Percentiles rank a stretch among this genome's conserved stretches.
These are phyloP conservation scores for Drosophila nebulosa DNA, from an alignment of 1,140 invertebrate genomes.

Conservation along the genomic window DNA sequence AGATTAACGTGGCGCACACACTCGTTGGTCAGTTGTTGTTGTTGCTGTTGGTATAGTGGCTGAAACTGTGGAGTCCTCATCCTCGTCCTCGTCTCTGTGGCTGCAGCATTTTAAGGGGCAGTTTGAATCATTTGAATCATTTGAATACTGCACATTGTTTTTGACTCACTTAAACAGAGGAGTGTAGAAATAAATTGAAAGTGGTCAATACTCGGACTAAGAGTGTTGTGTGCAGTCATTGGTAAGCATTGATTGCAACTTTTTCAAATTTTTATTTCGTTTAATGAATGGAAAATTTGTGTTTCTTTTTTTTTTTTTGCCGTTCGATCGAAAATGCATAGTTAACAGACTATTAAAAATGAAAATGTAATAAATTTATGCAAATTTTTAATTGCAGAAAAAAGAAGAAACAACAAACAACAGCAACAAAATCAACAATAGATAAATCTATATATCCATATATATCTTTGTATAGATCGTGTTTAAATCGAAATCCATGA, in stretches of 20 bases:
- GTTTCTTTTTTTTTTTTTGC: slow-evolving; percentile 17
- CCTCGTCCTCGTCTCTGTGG: slow-evolving; percentile 17
- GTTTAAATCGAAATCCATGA: slow-evolving; percentile 62
- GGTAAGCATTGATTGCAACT: slow-evolving; percentile 58
- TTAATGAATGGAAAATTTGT: neutral
- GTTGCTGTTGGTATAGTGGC: slow-evolving; percentile 26
- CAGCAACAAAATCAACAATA: slow-evolving; percentile 10
- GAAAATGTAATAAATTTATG: slow-evolving; percentile 64
- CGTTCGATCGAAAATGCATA: slow-evolving; percentile 40
- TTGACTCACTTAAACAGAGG: slow-evolving; percentile 12
- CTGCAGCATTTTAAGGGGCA: slow-evolving; percentile 64
- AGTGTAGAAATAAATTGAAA: slow-evolving; percentile 46
- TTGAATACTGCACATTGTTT: slow-evolving; percentile 77
- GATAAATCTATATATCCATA: slow-evolving; percentile 6
- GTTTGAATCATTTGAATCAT: slow-evolving; percentile 78
- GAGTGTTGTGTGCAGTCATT: slow-evolving; percentile 49
- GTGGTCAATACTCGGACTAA: slow-evolving; percentile 34
- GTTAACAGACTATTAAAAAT: slow-evolving; percentile 74
- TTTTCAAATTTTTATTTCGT: neutral
- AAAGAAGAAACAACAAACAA: neutral
- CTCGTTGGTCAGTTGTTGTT: slow-evolving; percentile 53
- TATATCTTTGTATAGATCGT: neutral
- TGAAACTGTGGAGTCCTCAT: neutral
- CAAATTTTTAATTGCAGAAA: slow-evolving; percentile 68
- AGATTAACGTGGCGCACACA: slow-evolving; percentile 80